Evolutionary conservation across 2,888 invertebrate genomes (phyloP).

Genomic region (Encarsia formosa): DNA sequence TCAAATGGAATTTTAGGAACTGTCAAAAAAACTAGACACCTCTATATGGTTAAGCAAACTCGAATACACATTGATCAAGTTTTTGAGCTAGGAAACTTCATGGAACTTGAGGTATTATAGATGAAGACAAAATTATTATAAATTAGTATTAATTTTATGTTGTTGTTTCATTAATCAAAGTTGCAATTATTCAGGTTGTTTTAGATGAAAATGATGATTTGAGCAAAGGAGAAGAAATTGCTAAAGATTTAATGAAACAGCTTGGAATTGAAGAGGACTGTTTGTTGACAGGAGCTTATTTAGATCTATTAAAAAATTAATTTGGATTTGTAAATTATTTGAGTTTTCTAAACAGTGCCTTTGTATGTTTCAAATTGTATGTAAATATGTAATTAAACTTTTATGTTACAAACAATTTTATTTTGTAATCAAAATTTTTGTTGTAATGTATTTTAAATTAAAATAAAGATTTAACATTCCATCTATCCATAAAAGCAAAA

Average conservation of each 20-base stretch:
- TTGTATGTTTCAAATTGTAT: no score
- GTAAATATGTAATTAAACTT: no score
- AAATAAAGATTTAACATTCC: no score
- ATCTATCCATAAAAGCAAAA: no score
- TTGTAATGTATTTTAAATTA: no score
- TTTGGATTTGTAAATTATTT: no score
- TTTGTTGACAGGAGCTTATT: constrained; percentile 71
- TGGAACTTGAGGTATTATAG: constrained; percentile 74
- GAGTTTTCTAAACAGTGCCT: no score
- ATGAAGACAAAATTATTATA: constrained; percentile 7
- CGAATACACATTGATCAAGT: constrained; percentile 87
- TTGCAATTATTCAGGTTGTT: constrained; percentile 56
- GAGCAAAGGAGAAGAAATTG: constrained; percentile 69
- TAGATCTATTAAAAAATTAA: no score
- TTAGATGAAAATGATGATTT: constrained; percentile 62
- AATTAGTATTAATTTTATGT: constrained; percentile 1
- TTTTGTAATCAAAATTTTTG: no score
- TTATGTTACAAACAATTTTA: no score
- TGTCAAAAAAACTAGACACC: constrained; percentile 71
- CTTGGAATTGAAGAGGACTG: constrained; percentile 62
- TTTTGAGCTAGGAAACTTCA: constrained; percentile 70
- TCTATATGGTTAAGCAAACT: constrained; percentile 79
- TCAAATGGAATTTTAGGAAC: constrained; percentile 68
- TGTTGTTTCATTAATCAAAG: constrained; percentile 8
- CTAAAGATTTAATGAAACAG: constrained; percentile 63